phyloP scores from a whole-genome alignment of 2,113 vertebrate species.

The Lophura nycthemera region DNA sequence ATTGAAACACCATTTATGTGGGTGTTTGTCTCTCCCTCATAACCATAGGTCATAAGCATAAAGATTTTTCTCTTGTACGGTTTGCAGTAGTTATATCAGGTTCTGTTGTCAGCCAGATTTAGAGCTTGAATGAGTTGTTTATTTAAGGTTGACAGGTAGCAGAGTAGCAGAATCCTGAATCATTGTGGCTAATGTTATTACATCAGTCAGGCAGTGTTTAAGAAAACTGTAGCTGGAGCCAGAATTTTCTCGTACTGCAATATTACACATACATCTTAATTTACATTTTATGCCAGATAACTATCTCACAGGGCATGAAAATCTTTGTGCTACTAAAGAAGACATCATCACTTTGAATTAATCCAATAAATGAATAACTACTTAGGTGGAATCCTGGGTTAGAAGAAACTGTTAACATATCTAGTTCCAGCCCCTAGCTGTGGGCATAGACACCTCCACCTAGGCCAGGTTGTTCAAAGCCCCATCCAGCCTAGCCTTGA shows the following conservation, averaged over 20 bases:
- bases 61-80: not conserved
- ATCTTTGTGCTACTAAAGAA: constrained; percentile 5
- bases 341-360: not conserved
- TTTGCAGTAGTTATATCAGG: not conserved
- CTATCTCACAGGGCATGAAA: not conserved
- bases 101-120: not conserved
- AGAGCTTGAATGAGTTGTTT: not conserved
- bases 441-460: no score
- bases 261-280: not conserved
- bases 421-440: no score
- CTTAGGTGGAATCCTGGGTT: not conserved
- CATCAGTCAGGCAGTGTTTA: not conserved
- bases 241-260: not conserved
- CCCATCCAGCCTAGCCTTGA: no score
- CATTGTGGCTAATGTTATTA: not conserved
- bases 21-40: not conserved
- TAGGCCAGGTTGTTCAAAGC: no score
- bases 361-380: not conserved
- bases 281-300: not conserved
- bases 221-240: not conserved
- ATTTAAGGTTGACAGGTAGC: not conserved
- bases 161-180: not conserved
- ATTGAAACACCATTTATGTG: no score
- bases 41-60: not conserved
- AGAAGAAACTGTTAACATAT: no score